Evolutionary conservation across 30 jellyfish, hydroid and myxozoan species (phyloP).

Genomic region (Aurelia coerulea): DNA sequence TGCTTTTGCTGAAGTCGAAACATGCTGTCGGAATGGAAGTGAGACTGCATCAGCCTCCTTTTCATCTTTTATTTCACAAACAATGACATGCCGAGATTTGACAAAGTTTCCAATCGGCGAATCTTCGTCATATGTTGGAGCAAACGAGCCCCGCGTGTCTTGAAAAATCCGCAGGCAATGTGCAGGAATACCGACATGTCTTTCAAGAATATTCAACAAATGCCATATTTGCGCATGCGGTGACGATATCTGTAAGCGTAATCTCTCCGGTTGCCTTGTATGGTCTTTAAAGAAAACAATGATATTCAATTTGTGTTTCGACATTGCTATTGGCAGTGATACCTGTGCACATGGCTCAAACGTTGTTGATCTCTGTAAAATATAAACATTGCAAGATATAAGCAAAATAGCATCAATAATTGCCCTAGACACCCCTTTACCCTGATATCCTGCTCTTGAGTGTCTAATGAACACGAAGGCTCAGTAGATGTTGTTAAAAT

Average conservation of each 20-base stretch:
- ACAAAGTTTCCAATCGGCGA: slow-evolving; percentile 52
- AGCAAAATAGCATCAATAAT: background rate
- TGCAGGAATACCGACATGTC: slow-evolving; percentile 64
- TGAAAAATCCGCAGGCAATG: slow-evolving; percentile 67
- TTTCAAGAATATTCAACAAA: slow-evolving; percentile 74
- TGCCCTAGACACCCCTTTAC: background rate
- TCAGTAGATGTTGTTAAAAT: too few relatives aligned
- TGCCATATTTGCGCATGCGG: slow-evolving; percentile 88
- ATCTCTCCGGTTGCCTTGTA: slow-evolving; percentile 55
- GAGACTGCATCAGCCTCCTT: slow-evolving; percentile 74
- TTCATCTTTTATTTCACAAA: slow-evolving; percentile 71
- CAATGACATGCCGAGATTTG: slow-evolving; percentile 63
- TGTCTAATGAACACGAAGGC: too few relatives aligned
- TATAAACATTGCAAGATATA: background rate
- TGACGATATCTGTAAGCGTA: slow-evolving; percentile 71
- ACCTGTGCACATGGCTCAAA: slow-evolving; percentile 95
- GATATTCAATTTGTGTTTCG: slow-evolving; percentile 50
- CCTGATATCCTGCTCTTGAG: too few relatives aligned
- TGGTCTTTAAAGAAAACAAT: slow-evolving; percentile 68
- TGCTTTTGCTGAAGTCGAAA: slow-evolving; percentile 8
- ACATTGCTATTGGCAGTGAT: slow-evolving; percentile 92
- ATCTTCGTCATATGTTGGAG: slow-evolving; percentile 34
- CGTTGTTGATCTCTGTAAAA: slow-evolving; percentile 76
- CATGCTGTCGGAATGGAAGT: slow-evolving; percentile 78
- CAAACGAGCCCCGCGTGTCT: slow-evolving; percentile 60